Evolutionary conservation across 2,113 vertebrate genomes (phyloP).

Genomic region (Sebastes fasciatus): DNA sequence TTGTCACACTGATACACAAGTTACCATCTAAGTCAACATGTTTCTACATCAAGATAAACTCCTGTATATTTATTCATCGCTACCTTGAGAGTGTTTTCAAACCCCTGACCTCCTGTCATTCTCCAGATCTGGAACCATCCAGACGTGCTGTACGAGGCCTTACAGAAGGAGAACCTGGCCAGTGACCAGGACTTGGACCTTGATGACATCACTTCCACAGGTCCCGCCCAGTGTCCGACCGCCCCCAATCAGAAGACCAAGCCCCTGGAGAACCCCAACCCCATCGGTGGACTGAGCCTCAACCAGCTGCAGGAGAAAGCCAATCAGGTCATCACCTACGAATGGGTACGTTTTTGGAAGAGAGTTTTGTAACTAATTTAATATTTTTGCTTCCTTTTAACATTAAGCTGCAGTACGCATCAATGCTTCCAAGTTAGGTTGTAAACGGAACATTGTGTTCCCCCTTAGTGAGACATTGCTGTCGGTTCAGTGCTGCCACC

Average conservation of each 20-base stretch:
- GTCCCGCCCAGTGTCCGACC: slow-evolving; percentile 84
- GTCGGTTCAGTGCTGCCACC: slow-evolving; percentile 10
- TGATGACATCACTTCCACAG: slow-evolving; percentile 91
- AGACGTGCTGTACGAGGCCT: slow-evolving; percentile 93
- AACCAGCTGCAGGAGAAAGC: slow-evolving; percentile 93
- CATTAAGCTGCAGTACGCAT: background rate
- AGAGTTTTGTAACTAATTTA: background rate
- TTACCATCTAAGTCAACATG: background rate
- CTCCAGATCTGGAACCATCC: slow-evolving; percentile 97
- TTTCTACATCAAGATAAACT: background rate
- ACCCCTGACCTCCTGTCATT: background rate
- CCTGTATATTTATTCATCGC: slow-evolving; percentile 1
- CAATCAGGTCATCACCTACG: slow-evolving; percentile 95
- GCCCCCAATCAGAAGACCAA: slow-evolving; percentile 88
- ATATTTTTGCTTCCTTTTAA: background rate
- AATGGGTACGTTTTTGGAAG: slow-evolving; percentile 88
- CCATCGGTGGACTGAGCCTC: slow-evolving; percentile 89
- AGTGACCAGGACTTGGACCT: slow-evolving; percentile 95
- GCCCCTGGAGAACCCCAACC: slow-evolving; percentile 84
- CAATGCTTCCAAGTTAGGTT: background rate
- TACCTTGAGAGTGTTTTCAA: background rate
- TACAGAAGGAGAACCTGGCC: slow-evolving; percentile 95
- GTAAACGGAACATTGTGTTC: background rate
- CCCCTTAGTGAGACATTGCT: background rate
- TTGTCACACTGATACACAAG: background rate